phyloP scores from a whole-genome alignment of 2,888 invertebrate species.

The Zygogramma bicolorata region DNA sequence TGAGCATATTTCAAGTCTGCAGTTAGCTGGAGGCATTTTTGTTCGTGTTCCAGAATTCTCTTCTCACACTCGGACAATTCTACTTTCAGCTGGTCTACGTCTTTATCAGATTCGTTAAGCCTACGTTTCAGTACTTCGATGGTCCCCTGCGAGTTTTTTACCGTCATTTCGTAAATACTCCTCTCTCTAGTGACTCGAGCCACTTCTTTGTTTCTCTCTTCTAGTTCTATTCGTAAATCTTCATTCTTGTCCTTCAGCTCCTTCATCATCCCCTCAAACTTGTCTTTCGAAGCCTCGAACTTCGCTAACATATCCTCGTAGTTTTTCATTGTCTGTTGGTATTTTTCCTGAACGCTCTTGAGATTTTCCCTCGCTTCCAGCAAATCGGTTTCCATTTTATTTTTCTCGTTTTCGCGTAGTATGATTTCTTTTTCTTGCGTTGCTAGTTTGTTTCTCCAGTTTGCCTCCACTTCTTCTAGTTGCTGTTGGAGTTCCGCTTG shows the following conservation, averaged over 20 bases:
- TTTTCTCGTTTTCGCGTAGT: constrained; percentile 70
- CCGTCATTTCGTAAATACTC: constrained; percentile 71
- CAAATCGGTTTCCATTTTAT: constrained; percentile 63
- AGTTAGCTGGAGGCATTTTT: constrained; percentile 55
- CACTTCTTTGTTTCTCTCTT: constrained; percentile 64
- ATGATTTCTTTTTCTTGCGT: constrained; percentile 68
- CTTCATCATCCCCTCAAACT: constrained; percentile 34
- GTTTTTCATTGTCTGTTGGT: constrained; percentile 37
- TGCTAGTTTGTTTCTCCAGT: constrained; percentile 65
- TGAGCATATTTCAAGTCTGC: constrained; percentile 55
- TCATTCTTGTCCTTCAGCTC: constrained; percentile 46
- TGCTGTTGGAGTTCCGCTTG: constrained; percentile 66
- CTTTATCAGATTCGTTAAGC: constrained; percentile 72
- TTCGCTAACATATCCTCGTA: constrained; percentile 45
- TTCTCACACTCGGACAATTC: constrained; percentile 60
- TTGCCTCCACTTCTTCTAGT: constrained; percentile 65
- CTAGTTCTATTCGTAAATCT: constrained; percentile 29
- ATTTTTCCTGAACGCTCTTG: constrained; percentile 44
- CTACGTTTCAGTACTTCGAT: constrained; percentile 72
- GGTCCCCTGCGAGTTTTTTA: constrained; percentile 71
- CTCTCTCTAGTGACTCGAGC: constrained; percentile 69
- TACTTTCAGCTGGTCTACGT: constrained; percentile 71
- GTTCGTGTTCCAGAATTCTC: constrained; percentile 59
- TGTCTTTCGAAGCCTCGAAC: constrained; percentile 35
- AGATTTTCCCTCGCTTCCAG: constrained; percentile 47